Conservation (phyloP, 1,140 invertebrate species). For the Reticulitermes speratus region DNA sequence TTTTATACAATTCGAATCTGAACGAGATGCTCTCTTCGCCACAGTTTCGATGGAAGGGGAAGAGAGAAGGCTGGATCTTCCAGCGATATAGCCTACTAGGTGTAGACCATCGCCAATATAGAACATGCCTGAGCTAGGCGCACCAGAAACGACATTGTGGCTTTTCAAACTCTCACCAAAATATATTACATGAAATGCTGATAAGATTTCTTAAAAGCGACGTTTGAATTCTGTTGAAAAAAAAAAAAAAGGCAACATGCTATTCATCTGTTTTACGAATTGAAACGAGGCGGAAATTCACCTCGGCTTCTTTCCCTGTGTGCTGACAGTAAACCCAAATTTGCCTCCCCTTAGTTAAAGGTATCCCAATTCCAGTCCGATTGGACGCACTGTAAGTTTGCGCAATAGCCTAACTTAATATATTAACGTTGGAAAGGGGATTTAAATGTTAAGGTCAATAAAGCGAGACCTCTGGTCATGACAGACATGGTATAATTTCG, state of each 20-base stretch:
- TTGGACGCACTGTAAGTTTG: not conserved
- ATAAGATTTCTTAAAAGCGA: not conserved
- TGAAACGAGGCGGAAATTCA: not conserved
- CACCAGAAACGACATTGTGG: not conserved
- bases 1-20: not conserved
- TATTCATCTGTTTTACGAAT: not conserved
- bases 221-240: not conserved
- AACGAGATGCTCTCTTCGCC: not conserved
- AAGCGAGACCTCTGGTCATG: not conserved
- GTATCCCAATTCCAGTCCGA: not conserved
- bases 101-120: not conserved
- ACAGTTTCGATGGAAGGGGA: not conserved
- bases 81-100: not conserved
- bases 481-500: not conserved
- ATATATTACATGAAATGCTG: not conserved
- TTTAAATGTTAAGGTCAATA: conserved; percentile 5
- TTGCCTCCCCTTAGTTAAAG: not conserved
- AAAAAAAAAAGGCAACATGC: not conserved
- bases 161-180: not conserved
- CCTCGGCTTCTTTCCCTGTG: not conserved
- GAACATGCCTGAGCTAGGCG: not conserved
- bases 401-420: not conserved
- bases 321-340: not conserved
- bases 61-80: not conserved
- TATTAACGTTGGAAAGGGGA: not conserved